Evolutionary conservation across 1,140 invertebrate genomes (phyloP), one percentile per base, ranked within the genome.

Genomic region (Drosophila malerkotliana): DNA sequence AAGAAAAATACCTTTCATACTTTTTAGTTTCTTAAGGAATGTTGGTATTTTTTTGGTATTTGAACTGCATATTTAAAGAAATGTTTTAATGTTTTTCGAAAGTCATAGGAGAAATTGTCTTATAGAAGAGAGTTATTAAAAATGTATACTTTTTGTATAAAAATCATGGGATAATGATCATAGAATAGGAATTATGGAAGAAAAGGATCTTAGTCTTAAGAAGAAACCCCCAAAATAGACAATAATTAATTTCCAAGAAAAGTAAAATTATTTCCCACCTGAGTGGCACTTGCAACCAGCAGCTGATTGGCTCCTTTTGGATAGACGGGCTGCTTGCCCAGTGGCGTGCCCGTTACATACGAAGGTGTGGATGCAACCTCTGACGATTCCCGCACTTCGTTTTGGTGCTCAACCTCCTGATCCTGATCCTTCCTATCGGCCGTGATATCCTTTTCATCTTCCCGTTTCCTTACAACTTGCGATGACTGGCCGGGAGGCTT

Each of bases 201-300:
- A 32, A 9, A 9, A 32, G 8, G 32, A 10, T 10, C 10, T 12
- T 12, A 37, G 4, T 3, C 1, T 2, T 37, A 3, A 37, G 34
- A 37, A 37, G 3, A 32, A 8, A 32, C 9, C 7, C 1, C 30
- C 9, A 37, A 37, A 37, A 10, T 37, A 37, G 34, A 10, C 3
- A 37, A 12, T 0, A 37, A 37, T 37, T 4, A 44, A 44, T 15
- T n/a, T n/a, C 1, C 14, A 44, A 44, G 15, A 44, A 3, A 18
- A 37, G n/a, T 37, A 10, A 37, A 37, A 10, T 10, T 12, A 7
- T 24, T n/a, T n/a, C 24, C n/a, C n/a, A 77, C 72, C 39, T 83
- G 71, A 5, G 66, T 32, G n/a, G 71, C 72, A 34, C 72, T 84
- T 15, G 80, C 58, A 1, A 41, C 56, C 9, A 82, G 39, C 45